Evolutionary conservation across 2,113 vertebrate genomes (phyloP).

Genomic region (Atlantisia rogersi): DNA sequence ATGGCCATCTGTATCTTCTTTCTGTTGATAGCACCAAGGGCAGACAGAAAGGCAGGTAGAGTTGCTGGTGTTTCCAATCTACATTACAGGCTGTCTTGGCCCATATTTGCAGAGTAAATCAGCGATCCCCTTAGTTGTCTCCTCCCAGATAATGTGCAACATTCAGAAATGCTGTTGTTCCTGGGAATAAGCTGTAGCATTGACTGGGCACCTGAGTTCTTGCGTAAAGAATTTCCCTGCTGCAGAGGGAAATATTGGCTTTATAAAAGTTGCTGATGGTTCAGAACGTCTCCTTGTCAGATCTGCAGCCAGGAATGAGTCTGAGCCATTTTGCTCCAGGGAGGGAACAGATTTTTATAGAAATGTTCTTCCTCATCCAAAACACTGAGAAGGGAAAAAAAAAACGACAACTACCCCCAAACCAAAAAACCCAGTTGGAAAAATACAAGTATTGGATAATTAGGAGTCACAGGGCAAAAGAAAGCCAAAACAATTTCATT

Average conservation of each 20-base stretch:
- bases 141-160: background rate
- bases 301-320: constrained; percentile 44
- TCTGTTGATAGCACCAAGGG: background rate
- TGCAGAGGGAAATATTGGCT: background rate
- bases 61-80: background rate
- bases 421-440: background rate
- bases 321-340: constrained; percentile 12
- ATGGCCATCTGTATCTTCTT: accelerated
- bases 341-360: constrained; percentile 55
- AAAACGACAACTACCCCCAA: background rate
- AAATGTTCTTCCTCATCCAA: constrained; percentile 28
- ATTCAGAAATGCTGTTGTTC: background rate
- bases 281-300: constrained; percentile 47
- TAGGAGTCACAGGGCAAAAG: constrained; percentile 9
- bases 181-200: background rate
- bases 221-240: background rate
- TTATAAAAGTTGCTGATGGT: constrained; percentile 52
- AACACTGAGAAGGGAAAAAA: background rate
- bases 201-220: background rate
- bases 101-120: background rate
- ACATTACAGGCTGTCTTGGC: background rate
- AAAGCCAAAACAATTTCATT: constrained; percentile 28
- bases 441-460: constrained; percentile 45
- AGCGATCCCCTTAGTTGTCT: background rate
- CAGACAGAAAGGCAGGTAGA: background rate